phyloP scores from a whole-genome alignment of 2,113 vertebrate species.

The Monopterus albus region DNA sequence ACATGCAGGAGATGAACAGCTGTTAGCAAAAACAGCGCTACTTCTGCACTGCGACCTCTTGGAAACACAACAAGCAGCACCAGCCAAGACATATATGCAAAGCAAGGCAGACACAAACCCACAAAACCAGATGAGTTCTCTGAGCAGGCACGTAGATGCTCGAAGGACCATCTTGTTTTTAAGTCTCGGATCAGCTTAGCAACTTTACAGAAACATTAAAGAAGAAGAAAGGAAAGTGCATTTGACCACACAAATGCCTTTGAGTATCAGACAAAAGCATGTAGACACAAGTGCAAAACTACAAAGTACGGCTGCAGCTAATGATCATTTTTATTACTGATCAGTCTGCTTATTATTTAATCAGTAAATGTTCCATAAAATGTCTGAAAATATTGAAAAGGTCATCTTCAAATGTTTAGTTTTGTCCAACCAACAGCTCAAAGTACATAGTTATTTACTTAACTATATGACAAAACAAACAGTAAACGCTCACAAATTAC shows the following conservation, averaged over 20 bases:
- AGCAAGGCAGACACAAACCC: slow-evolving; percentile 41
- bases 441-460: too few relatives aligned
- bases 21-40: slow-evolving; percentile 60
- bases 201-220: slow-evolving; percentile 51
- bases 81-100: slow-evolving; percentile 36
- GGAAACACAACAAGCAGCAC: slow-evolving; percentile 61
- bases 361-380: too few relatives aligned
- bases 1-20: slow-evolving; percentile 73
- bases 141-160: slow-evolving; percentile 34
- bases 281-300: too few relatives aligned
- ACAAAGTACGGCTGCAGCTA: too few relatives aligned
- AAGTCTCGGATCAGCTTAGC: slow-evolving; percentile 38
- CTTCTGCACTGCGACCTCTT: slow-evolving; percentile 52
- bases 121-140: slow-evolving; percentile 32
- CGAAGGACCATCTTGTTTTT: slow-evolving; percentile 7
- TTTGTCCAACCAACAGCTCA: too few relatives aligned
- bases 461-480: too few relatives aligned
- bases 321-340: too few relatives aligned
- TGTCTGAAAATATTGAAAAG: too few relatives aligned
- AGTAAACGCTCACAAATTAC: background rate
- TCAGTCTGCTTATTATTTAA: too few relatives aligned
- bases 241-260: slow-evolving; percentile 19
- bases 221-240: slow-evolving; percentile 23
- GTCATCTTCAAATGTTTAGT: too few relatives aligned
- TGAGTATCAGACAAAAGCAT: background rate